phyloP scores from a whole-genome alignment of 2,797 vertebrate species.

The Adelosebastes latens region DNA sequence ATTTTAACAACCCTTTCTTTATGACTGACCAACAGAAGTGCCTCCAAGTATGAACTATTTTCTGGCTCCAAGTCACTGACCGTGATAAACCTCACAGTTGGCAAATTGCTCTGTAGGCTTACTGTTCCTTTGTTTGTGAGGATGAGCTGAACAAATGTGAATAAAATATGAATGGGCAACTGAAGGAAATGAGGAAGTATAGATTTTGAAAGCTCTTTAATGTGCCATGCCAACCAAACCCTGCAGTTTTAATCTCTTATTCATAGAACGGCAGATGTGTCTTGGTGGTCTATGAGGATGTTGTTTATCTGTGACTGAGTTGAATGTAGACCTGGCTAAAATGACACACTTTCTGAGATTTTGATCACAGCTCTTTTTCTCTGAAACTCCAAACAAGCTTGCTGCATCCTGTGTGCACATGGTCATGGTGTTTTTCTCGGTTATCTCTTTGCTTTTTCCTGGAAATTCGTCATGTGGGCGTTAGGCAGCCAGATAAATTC shows the following conservation, averaged over 20 bases:
- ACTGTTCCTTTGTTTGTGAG: background rate
- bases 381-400: background rate
- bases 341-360: background rate
- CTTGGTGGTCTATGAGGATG: background rate
- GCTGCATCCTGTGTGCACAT: background rate
- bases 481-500: background rate
- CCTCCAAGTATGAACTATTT: background rate
- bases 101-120: background rate
- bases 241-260: background rate
- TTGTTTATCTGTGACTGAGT: background rate
- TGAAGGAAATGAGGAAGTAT: background rate
- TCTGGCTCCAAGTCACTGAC: background rate
- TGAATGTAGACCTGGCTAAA: background rate
- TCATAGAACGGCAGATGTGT: background rate
- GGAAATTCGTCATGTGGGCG: too few relatives aligned
- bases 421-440: background rate
- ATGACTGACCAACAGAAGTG: background rate
- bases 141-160: constrained; percentile 3
- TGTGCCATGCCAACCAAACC: background rate
- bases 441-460: background rate
- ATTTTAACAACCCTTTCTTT: background rate
- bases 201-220: background rate
- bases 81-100: background rate
- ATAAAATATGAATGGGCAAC: constrained; percentile 18
- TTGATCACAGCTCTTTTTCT: background rate